Base-by-base conservation (phyloP, 2,797 vertebrate species). In the Macroramphosus scolopax region DNA sequence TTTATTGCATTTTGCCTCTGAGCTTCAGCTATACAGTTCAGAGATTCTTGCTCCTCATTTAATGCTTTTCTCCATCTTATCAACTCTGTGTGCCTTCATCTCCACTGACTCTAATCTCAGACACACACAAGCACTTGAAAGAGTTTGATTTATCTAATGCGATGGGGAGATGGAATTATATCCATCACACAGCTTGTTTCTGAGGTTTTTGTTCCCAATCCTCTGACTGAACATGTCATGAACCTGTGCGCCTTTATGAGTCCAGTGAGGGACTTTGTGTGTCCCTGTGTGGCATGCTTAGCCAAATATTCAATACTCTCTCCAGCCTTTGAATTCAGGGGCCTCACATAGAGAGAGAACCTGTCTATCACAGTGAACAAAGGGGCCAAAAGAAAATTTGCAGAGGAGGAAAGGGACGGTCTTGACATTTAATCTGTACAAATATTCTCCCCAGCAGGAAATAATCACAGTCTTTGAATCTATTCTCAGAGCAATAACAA, bases 291-390 rank as follows among this genome's bases (percentile, higher is more conserved):
- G 72, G 72, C 76, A 55, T 63, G 51, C 75, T 67, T 77, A 77
- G 76, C 75, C 3, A 83, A 79, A 81, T 77, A 76, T 56, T 66
- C 86, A 83, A 83, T 78, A 81, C 67, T 73, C 78, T 79, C 78
- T 80, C 75, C 77, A 80, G 71, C 74, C 63, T 75, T 82, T 80
- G 77, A 88, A 72, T 86, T 72, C 68, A 63, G 58, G 59, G 82
- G 80, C 75, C 86, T 83, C 84, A 72, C 77, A 77, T 47, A 76
- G 75, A 81, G 67, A 78, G 83, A 89, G 82, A 91, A 75, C 87
- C 86, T 81, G 86, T 85, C 89, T 86, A 87, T 86, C 80, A 80
- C 28, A 51, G 63, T 22, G 52, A 79, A 91, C 90, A 90, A 92
- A 92, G 85, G 86, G 71, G 33, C 52, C 66, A 60, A 77, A 77